Percentiles rank a stretch among this genome's conserved stretches.
phyloP scores from a whole-genome alignment of 1,140 invertebrate species.

The Zaprionus taronus region DNA sequence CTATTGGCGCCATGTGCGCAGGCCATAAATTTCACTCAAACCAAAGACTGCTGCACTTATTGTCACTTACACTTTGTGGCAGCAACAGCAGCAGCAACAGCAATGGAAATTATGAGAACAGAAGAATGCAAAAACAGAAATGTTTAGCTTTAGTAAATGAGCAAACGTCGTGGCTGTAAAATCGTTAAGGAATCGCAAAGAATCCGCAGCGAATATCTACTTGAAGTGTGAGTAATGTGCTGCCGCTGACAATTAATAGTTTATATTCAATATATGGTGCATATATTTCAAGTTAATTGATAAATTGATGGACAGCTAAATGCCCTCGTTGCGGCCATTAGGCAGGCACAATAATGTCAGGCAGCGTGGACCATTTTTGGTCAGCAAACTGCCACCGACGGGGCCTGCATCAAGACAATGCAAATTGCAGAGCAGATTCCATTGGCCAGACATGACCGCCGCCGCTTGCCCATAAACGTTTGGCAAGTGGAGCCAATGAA shows the following conservation, averaged over 20 bases:
- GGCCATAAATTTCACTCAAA: slow-evolving; percentile 66
- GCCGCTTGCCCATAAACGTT: slow-evolving; percentile 49
- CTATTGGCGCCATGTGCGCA: slow-evolving; percentile 65
- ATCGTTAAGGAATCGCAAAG: slow-evolving; percentile 25
- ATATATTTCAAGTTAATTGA: slow-evolving; percentile 70
- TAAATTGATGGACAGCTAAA: slow-evolving; percentile 77
- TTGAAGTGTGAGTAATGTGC: slow-evolving; percentile 42
- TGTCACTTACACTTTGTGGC: slow-evolving; percentile 52
- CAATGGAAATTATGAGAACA: background rate
- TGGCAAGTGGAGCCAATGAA: slow-evolving; percentile 65
- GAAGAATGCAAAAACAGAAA: slow-evolving; percentile 15
- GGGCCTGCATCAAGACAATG: slow-evolving; percentile 57
- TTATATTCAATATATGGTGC: background rate
- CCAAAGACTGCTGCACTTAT: slow-evolving; percentile 44
- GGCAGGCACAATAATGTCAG: slow-evolving; percentile 71
- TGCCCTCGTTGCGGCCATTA: slow-evolving; percentile 62
- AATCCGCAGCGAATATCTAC: background rate
- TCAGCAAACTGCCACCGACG: slow-evolving; percentile 33
- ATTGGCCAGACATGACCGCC: slow-evolving; percentile 56
- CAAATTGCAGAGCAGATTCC: slow-evolving; percentile 80
- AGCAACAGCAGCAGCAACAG: slow-evolving; percentile 1
- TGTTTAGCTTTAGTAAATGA: slow-evolving; percentile 66
- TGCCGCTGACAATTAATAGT: slow-evolving; percentile 68
- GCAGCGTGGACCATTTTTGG: slow-evolving; percentile 71
- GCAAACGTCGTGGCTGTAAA: slow-evolving; percentile 68